Evolutionary conservation across 2,113 vertebrate species (phyloP).

Genomic region (Psephotus haematonotus): DNA sequence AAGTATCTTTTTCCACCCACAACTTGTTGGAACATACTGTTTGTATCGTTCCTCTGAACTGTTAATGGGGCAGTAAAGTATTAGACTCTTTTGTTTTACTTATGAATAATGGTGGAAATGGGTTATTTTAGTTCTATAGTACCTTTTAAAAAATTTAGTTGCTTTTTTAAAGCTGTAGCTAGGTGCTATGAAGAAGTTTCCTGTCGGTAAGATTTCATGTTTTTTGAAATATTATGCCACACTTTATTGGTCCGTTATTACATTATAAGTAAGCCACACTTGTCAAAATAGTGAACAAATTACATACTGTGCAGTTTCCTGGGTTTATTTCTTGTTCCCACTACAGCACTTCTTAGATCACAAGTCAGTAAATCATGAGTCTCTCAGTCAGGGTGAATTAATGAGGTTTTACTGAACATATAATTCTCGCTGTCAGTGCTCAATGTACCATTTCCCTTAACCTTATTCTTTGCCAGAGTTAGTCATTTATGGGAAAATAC

Average conservation of each 20-base stretch:
- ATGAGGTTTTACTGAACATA: constrained; percentile 32
- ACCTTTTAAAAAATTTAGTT: background rate
- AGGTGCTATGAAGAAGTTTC: background rate
- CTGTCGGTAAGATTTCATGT: background rate
- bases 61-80: background rate
- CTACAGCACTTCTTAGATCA: background rate
- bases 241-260: constrained; percentile 15
- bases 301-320: background rate
- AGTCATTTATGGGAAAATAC: constrained; percentile 23
- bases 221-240: background rate
- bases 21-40: background rate
- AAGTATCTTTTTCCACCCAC: background rate
- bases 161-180: background rate
- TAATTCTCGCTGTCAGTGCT: constrained; percentile 30
- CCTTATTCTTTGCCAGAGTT: background rate
- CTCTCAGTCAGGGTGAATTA: background rate
- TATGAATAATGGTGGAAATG: background rate
- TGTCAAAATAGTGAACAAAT: constrained; percentile 37
- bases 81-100: background rate
- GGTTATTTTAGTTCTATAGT: background rate
- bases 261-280: background rate
- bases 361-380: constrained; percentile 27
- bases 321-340: background rate
- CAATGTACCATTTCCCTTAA: constrained; percentile 1
- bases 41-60: background rate